phyloP scores from a whole-genome alignment of 2,797 vertebrate genomes.

The Oophaga sylvatica region DNA sequence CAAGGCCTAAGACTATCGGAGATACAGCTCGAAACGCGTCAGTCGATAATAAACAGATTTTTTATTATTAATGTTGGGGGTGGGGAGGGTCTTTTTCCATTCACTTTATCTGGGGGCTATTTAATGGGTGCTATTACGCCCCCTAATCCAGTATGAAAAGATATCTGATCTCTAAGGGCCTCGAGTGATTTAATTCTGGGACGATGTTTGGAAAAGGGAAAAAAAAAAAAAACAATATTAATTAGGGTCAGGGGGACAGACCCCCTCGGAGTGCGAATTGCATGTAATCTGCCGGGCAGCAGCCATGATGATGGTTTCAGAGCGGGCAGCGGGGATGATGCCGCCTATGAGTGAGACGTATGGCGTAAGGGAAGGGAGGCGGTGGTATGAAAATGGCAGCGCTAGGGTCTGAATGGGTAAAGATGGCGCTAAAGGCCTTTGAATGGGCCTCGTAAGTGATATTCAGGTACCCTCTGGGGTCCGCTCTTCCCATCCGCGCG shows the following conservation, averaged over 20 bases:
- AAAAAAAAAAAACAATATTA: not conserved
- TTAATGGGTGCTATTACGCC: not conserved
- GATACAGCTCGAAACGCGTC: no score
- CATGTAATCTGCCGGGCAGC: not conserved
- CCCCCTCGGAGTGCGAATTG: not conserved
- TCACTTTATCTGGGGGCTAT: not conserved
- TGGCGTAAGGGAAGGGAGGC: not conserved
- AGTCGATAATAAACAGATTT: no score
- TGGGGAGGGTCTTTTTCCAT: no score
- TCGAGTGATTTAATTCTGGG: not conserved
- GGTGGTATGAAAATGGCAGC: conserved; percentile 18
- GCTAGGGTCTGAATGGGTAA: conserved; percentile 1
- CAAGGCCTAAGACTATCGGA: no score
- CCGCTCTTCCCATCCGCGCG: conserved; percentile 37
- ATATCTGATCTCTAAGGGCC: not conserved
- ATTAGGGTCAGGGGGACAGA: conserved; percentile 9
- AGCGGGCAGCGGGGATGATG: not conserved
- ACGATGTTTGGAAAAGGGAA: not conserved
- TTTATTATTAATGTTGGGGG: no score
- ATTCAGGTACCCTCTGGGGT: conserved; percentile 43
- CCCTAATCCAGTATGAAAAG: not conserved
- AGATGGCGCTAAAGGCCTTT: not conserved
- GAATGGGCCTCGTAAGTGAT: not conserved
- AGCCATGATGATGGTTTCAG: not conserved
- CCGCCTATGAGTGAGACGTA: not conserved